Evolutionary conservation across 2,888 invertebrate species (phyloP).

Genomic region (Eristalis intricaria): DNA sequence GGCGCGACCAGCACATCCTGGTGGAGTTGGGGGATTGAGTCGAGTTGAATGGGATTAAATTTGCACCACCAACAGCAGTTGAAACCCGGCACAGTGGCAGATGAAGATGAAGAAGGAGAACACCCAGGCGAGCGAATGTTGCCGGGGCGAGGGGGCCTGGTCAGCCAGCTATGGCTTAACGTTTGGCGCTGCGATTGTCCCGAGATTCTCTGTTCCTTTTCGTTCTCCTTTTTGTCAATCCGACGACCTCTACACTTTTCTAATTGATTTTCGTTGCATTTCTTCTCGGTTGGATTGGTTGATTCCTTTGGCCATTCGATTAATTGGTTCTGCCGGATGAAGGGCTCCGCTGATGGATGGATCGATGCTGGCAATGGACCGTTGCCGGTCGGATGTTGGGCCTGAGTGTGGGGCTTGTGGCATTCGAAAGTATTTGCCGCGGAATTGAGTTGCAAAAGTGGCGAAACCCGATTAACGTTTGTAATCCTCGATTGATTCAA

Average conservation of each 20-base stretch:
- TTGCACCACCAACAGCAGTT: slow-evolving; percentile 36
- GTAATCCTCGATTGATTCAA: not conserved
- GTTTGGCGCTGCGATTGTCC: slow-evolving; percentile 22
- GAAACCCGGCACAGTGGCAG: slow-evolving; percentile 1
- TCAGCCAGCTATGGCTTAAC: slow-evolving; percentile 8
- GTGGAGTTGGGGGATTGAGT: not conserved
- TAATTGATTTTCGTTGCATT: slow-evolving; percentile 71
- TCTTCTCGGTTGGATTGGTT: slow-evolving; percentile 63
- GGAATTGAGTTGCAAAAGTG: not conserved
- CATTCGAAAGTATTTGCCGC: not conserved
- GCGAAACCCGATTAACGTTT: slow-evolving; percentile 7
- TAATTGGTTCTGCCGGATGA: slow-evolving; percentile 61
- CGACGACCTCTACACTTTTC: slow-evolving; percentile 50
- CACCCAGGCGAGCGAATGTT: not conserved
- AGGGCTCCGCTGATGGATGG: not conserved
- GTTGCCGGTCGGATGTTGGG: not conserved
- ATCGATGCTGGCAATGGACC: not conserved
- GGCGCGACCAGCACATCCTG: not conserved
- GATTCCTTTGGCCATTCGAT: slow-evolving; percentile 61
- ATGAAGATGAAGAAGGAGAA: slow-evolving; percentile 18
- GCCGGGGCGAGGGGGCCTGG: not conserved
- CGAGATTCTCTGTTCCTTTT: slow-evolving; percentile 5
- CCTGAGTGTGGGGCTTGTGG: not conserved
- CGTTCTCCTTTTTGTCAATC: slow-evolving; percentile 44
- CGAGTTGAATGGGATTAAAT: slow-evolving; percentile 52